Conservation (phyloP, 2,888 invertebrate genomes). For the Mythimna lalbum region DNA sequence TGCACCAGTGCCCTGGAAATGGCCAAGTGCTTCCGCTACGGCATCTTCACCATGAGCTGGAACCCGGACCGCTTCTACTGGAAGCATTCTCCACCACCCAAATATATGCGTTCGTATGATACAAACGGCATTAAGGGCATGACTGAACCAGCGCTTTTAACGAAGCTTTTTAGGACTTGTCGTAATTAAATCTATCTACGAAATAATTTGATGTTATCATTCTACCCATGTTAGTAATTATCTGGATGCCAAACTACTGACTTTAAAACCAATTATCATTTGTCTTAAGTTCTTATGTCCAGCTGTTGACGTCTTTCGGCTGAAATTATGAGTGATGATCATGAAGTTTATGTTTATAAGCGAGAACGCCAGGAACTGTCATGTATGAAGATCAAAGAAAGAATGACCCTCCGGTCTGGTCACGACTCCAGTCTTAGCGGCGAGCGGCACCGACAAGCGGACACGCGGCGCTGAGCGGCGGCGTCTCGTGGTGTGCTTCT, state of each 20-base stretch:
- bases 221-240: background rate
- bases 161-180: constrained; percentile 21
- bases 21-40: constrained; percentile 68
- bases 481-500: no score
- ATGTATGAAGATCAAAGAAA: background rate
- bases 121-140: background rate
- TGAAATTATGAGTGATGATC: no score
- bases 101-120: background rate
- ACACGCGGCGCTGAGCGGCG: no score
- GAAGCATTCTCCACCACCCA: background rate
- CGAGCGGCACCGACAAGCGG: no score
- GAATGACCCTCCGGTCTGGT: no score
- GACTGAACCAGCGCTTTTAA: background rate
- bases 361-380: background rate
- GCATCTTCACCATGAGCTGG: constrained; percentile 51
- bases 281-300: no score
- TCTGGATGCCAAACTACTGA: background rate
- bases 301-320: no score
- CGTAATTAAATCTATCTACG: constrained; percentile 20
- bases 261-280: background rate
- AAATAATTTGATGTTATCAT: background rate
- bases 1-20: constrained; percentile 56
- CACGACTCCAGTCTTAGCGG: no score
- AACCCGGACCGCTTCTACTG: constrained; percentile 43
- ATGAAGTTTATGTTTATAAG: no score